Percentiles rank a stretch among this genome's conserved stretches.
Conservation (phyloP, 1,140 invertebrate species). For the Prorops nasuta region DNA sequence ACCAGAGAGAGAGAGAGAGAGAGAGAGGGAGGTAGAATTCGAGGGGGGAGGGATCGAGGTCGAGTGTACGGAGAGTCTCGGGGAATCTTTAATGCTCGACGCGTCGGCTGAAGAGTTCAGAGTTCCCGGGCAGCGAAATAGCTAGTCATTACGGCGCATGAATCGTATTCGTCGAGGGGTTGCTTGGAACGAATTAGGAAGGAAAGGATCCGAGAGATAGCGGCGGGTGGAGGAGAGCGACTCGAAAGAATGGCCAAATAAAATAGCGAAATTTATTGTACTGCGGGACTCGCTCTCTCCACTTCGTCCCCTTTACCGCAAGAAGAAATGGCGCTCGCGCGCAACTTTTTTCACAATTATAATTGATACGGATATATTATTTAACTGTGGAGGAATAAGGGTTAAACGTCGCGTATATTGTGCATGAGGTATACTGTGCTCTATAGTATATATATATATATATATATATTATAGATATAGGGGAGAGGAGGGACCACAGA, state of each 20-base stretch:
- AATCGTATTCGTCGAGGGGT: slow-evolving; percentile 22
- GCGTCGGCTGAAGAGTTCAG: slow-evolving; percentile 23
- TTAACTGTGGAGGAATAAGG: too few species aligned
- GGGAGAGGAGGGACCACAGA: too few species aligned
- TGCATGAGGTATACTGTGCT: too few species aligned
- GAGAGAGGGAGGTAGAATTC: slow-evolving; percentile 14
- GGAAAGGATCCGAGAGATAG: too few species aligned
- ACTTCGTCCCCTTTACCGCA: slow-evolving; percentile 20
- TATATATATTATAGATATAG: too few species aligned
- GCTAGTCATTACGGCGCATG: slow-evolving; percentile 32
- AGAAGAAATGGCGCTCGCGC: slow-evolving; percentile 27
- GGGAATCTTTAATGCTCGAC: slow-evolving; percentile 24
- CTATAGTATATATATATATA: too few species aligned
- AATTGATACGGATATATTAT: slow-evolving; percentile 35
- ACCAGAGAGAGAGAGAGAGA: too few species aligned
- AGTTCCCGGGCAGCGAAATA: slow-evolving; percentile 30
- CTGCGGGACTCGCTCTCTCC: slow-evolving; percentile 19
- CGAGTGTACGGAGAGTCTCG: slow-evolving; percentile 6
- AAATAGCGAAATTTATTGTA: slow-evolving; percentile 32
- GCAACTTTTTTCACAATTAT: slow-evolving; percentile 29
- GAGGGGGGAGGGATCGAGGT: slow-evolving; percentile 14
- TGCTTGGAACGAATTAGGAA: slow-evolving; percentile 27
- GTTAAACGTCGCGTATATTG: too few species aligned
- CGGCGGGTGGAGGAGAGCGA: too few species aligned
- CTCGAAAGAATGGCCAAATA: too few species aligned